These are phyloP conservation scores for Passer montanus DNA, from an alignment of 2,113 vertebrate genomes.

Conservation along the genomic window DNA sequence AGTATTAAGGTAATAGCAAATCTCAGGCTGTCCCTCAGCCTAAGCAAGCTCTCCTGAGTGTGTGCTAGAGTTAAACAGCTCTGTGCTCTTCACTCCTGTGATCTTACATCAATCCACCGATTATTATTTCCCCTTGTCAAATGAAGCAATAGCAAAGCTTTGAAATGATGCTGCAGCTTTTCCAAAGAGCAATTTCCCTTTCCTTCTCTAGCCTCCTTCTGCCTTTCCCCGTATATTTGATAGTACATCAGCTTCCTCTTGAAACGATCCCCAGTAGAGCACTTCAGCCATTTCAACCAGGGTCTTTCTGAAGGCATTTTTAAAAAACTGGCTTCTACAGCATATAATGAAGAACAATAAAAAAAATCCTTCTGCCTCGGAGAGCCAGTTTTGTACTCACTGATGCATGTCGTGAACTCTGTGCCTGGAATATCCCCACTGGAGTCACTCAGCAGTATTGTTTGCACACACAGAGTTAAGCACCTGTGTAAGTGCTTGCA, in stretches of 20 bases:
- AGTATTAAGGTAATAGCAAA: not conserved
- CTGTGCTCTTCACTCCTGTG: not conserved
- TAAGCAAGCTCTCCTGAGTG: not conserved
- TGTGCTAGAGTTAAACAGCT: not conserved
- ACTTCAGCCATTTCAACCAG: constrained; percentile 14
- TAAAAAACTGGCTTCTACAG: not conserved
- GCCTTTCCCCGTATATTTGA: constrained; percentile 13
- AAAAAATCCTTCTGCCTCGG: not conserved
- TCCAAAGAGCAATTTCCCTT: constrained; percentile 37
- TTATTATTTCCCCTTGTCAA: constrained; percentile 44
- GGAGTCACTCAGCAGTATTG: not conserved
- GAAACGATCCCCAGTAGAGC: constrained; percentile 30
- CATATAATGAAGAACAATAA: constrained; percentile 38
- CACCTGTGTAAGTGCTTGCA: not conserved
- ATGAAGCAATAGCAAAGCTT: constrained; percentile 31
- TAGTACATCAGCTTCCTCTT: constrained; percentile 41
- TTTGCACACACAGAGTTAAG: not conserved
- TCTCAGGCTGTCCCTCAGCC: not conserved
- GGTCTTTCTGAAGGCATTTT: constrained; percentile 16
- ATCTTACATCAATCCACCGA: not conserved
- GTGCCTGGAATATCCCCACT: not conserved
- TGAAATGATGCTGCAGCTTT: not conserved
- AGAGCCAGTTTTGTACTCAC: not conserved
- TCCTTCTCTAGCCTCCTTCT: not conserved
- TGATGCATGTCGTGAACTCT: not conserved